These are phyloP conservation scores for Heteronetta atricapilla DNA, from an alignment of 2,113 vertebrate genomes.

Conservation along the genomic window DNA sequence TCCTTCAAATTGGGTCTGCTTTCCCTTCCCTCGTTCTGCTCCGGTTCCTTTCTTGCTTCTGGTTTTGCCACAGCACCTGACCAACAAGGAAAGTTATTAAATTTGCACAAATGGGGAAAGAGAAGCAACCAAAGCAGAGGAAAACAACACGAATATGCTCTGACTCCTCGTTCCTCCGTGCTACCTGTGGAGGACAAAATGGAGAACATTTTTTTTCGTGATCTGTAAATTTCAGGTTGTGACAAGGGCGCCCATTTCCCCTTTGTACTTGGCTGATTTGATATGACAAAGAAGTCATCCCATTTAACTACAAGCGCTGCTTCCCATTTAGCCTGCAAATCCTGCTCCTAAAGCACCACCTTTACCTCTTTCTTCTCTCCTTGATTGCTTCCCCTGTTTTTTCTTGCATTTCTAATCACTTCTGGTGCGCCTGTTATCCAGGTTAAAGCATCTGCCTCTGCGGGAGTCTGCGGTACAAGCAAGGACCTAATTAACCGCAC, in stretches of 20 bases:
- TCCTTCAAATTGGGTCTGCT: background rate
- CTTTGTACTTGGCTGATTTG: background rate
- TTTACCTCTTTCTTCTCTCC: background rate
- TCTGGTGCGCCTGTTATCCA: background rate
- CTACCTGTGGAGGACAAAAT: background rate
- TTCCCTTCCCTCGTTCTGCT: background rate
- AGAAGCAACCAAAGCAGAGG: background rate
- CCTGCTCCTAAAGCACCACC: background rate
- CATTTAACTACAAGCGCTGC: background rate
- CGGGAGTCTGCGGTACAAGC: background rate
- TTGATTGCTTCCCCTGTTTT: background rate
- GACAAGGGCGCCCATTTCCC: background rate
- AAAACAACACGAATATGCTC: background rate
- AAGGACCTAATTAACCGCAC: conserved; percentile 5
- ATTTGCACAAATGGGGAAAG: background rate
- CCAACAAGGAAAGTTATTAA: background rate
- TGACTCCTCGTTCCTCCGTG: background rate
- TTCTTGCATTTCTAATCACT: conserved; percentile 22
- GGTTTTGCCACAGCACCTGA: background rate
- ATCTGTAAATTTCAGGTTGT: background rate
- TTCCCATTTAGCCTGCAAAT: background rate
- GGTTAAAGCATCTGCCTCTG: background rate
- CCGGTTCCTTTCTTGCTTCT: background rate
- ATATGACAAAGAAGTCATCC: background rate
- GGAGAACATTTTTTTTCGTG: background rate